phyloP scores from a whole-genome alignment of 1,140 invertebrate species.

The Hyles vespertilio region DNA sequence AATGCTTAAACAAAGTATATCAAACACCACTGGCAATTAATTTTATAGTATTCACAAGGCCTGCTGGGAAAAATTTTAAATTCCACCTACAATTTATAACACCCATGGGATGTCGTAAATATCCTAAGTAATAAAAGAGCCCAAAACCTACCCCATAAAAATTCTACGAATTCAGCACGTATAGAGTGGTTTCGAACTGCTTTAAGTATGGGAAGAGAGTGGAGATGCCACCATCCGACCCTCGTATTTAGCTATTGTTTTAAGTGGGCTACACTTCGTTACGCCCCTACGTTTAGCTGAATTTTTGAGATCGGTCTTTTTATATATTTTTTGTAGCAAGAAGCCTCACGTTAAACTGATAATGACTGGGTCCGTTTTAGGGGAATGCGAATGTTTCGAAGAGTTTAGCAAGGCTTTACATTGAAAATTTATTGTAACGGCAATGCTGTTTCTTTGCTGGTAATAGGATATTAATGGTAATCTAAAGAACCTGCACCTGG shows the following conservation, averaged over 20 bases:
- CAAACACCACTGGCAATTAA: conserved; percentile 9
- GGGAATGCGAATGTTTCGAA: conserved; percentile 34
- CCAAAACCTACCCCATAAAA: conserved; percentile 55
- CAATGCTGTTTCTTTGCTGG: conserved; percentile 52
- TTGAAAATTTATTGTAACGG: conserved; percentile 60
- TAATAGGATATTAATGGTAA: conserved; percentile 54
- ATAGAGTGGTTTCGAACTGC: conserved; percentile 59
- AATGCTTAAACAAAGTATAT: conserved; percentile 30
- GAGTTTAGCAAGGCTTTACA: conserved; percentile 49
- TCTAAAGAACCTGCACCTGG: conserved; percentile 48
- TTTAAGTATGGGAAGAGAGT: conserved; percentile 50
- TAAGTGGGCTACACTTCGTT: conserved; percentile 69
- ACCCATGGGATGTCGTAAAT: conserved; percentile 54
- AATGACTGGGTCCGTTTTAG: conserved; percentile 44
- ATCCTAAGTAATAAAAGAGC: conserved; percentile 52
- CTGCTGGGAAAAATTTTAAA: conserved; percentile 41
- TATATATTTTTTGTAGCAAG: conserved; percentile 45
- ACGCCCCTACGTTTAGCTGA: conserved; percentile 58
- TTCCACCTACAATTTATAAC: conserved; percentile 46
- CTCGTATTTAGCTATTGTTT: conserved; percentile 72
- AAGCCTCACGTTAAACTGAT: conserved; percentile 63
- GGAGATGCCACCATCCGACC: conserved; percentile 42
- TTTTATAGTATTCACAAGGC: conserved; percentile 2
- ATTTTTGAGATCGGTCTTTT: conserved; percentile 58
- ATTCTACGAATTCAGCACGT: conserved; percentile 68